These are phyloP conservation scores for Epinotia nisella DNA, from an alignment of 2,888 invertebrate species.

Conservation along the genomic window DNA sequence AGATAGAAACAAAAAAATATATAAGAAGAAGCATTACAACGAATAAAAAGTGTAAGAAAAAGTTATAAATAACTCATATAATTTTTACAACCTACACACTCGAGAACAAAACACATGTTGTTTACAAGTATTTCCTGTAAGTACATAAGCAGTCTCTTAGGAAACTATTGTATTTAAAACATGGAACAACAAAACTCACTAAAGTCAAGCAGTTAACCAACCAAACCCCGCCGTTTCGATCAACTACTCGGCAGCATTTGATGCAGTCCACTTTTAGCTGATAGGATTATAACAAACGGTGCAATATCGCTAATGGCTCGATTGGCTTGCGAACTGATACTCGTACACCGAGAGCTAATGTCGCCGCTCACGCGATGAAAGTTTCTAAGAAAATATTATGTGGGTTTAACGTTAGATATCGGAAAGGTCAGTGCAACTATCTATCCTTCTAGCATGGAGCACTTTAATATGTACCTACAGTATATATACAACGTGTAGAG, in stretches of 20 bases:
- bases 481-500: not conserved
- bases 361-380: not conserved
- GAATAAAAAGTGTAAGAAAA: no score
- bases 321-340: conserved; percentile 24
- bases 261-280: conserved; percentile 38
- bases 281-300: conserved; percentile 42
- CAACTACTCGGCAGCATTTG: conserved; percentile 28
- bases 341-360: conserved; percentile 8
- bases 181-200: not conserved
- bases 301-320: conserved; percentile 41
- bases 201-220: conserved; percentile 14
- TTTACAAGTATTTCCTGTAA: no score
- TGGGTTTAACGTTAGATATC: conserved; percentile 3
- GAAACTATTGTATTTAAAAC: not conserved
- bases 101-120: no score
- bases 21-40: no score
- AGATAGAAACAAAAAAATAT: no score
- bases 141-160: not conserved
- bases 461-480: not conserved
- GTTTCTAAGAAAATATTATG: not conserved
- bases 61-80: no score
- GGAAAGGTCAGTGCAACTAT: not conserved
- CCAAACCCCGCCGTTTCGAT: conserved; percentile 28
- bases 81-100: no score
- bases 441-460: not conserved